Evolutionary conservation across 1,140 invertebrate genomes (phyloP).

Genomic region (Drosophila neocordata): DNA sequence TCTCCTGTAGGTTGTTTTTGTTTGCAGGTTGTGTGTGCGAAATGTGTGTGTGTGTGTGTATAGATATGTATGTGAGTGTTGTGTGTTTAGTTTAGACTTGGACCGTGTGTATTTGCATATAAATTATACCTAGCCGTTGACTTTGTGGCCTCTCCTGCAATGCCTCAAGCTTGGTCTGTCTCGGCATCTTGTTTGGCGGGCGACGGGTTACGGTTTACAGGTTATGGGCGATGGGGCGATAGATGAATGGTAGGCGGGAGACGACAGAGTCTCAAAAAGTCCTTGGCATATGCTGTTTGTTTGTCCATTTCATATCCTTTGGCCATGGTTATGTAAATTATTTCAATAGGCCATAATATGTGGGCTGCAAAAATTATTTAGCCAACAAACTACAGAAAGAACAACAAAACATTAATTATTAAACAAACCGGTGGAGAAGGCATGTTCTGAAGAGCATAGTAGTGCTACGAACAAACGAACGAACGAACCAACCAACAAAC

Average conservation of each 20-base stretch:
- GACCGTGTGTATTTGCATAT: conserved; percentile 79
- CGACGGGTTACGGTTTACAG: background rate
- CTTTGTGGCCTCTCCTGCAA: conserved; percentile 75
- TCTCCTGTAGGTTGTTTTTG: conserved; percentile 9
- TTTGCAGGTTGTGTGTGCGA: conserved; percentile 34
- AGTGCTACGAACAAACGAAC: background rate
- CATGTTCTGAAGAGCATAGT: background rate
- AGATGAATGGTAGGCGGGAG: background rate
- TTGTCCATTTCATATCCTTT: conserved; percentile 75
- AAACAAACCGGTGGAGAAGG: conserved; percentile 48
- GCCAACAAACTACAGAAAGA: conserved; percentile 63
- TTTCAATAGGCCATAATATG: conserved; percentile 78
- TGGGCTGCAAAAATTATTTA: conserved; percentile 71
- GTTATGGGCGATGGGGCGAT: background rate
- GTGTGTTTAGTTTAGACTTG: conserved; percentile 56
- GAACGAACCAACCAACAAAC: background rate
- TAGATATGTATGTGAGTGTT: conserved; percentile 40
- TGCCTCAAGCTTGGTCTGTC: conserved; percentile 67
- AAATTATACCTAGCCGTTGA: conserved; percentile 79
- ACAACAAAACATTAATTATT: conserved; percentile 76
- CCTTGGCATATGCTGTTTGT: conserved; percentile 71
- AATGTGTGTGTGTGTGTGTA: conserved; percentile 43
- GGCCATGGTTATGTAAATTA: conserved; percentile 77
- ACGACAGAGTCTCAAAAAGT: conserved; percentile 5
- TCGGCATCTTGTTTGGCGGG: conserved; percentile 10